Base-by-base conservation (phyloP, 2,888 invertebrate species). In the Ecliptopera silaceata region DNA sequence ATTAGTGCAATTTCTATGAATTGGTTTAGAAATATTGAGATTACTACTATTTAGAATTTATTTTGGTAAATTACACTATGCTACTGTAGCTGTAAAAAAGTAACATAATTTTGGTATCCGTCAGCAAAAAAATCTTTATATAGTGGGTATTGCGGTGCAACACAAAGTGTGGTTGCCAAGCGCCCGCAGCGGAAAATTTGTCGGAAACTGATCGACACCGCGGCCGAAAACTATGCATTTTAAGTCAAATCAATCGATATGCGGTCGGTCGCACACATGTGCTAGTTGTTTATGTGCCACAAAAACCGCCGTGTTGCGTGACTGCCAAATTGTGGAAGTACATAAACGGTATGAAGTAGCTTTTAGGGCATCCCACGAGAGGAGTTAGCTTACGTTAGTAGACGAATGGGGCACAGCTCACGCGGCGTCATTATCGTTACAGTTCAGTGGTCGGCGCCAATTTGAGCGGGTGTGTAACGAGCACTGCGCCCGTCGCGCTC, bases 241-340 rank as follows among this genome's bases (percentile, higher is more conserved):
- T 85, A 85, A 89, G 84, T 86, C 77, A 80, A 80, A 85, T 86
- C 84, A 87, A 89, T 90, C 86, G 86, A 86, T 86, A 80, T 71
- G 87, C 79, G 87, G 86, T 83, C 74, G 74, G 79, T 72, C 74
- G 77, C 81, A 75, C 85, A 84, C 83, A 82, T 81, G 86, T 81
- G 86, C 77, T 79, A 75, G 79, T 88, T 87, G 89, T 90, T 90
- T 89, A 90, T 90, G 88, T 74, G 72, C 87, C 88, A 72, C 88
- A 88, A 85, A 85, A 86, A 83, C 91, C 88, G 72, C 87, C 71
- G 82, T 87, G 84, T 83, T 84, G 88, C 78, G 80, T 80, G 78
- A 80, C 79, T 87, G 86, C 89, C 89, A 90, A 89, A 64, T 85
- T 82, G 77, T 79, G 77, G 69, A 78, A 78, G 76, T 71, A 71